Base-by-base conservation (phyloP, 1,140 invertebrate genomes). In the Vanessa tameamea region DNA sequence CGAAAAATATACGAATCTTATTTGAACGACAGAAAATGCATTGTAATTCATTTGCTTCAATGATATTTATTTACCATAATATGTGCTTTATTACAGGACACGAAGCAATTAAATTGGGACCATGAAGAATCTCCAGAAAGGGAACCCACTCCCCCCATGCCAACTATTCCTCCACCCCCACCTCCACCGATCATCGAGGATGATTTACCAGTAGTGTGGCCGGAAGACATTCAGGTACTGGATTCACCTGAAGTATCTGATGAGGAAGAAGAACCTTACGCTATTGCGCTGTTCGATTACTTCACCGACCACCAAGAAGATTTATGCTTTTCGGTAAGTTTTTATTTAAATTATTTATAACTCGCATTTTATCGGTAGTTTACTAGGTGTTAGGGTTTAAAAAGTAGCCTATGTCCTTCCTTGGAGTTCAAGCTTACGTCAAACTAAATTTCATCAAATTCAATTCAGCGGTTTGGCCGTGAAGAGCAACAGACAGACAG, bases 271-370 rank as follows among this genome's bases (percentile, higher is more conserved):
- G 83, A 92, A 76, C 94, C 96, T 0, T 94, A 96, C 86, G 96
- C 95, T 43, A 94, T 97, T 66, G 96, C 96, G 7, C 87, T 97
- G 3, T 97, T 95, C 82, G 95, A 97, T 90, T 97, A 96, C 79
- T 92, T 94, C 63, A 95, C 95, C 15, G 94, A 94, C 23, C 95
- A 96, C 81, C 87, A 94, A 20, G 96, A 95, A 69, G 96, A 97
- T 94, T 93, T 97, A 47, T 91, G 93, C 71, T 95, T 97, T 80
- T 95, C 95, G 85, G 96, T 97, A 87, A 94, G 93, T 86, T 15
- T 64, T 50, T 77, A 48, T 59, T 15, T 5, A 20, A 51, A 20
- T 50, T 70, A 50, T 63, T 61, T 47, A 23, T n/a, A 51, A 13
- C n/a, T 31, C 26, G 1, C 26, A 6, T 31, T 31, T 31, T 31